Base-by-base conservation (phyloP, 2,888 invertebrate genomes). In the Brachypterus glaber region DNA sequence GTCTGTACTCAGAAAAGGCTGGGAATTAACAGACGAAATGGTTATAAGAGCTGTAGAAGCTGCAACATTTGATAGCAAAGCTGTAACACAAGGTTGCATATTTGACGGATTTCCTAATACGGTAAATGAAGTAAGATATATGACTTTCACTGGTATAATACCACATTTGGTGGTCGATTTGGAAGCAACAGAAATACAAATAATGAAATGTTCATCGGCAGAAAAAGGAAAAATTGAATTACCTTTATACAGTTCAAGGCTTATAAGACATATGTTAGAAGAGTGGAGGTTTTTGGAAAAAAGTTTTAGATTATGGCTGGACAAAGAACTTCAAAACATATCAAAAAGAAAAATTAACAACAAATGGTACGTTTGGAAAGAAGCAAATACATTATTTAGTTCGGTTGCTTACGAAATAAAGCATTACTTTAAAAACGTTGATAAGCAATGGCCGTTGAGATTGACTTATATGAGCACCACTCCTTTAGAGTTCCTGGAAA, bases 31-130 rank as follows among this genome's bases (percentile, higher is more conserved):
- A 4, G 58, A 58, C 29, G 68, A 72, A 45, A 58, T 69, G 41
- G 54, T 74, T 13, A 63, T 73, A 18, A 66, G 67, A 50, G 69
- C 73, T 26, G 64, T 79, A 9, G 71, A 75, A 55, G 68, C 69
- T 29, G 61, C 67, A 24, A 58, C 67, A 24, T 66, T 71, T 33
- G 71, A 74, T 57, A 61, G 67, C 34, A 64, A 64, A 35, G 61
- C 66, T 7, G 50, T 63, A 2, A 69, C 73, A 2, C 70, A 72
- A 49, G 80, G 80, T n/a, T 68, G 70, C 51, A 58, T 81, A 9
- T 65, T 76, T 36, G 79, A 80, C 53, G 79, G 78, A 1, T 74
- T 77, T 57, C 79, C 77, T 3, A 63, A 66, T 37, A 62, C 60
- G 14, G 59, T 68, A n/a, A 52, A 62, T 29, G 73, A 77, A 56